Conservation (phyloP, 2,797 vertebrate species). For the Cyprinella venusta region DNA sequence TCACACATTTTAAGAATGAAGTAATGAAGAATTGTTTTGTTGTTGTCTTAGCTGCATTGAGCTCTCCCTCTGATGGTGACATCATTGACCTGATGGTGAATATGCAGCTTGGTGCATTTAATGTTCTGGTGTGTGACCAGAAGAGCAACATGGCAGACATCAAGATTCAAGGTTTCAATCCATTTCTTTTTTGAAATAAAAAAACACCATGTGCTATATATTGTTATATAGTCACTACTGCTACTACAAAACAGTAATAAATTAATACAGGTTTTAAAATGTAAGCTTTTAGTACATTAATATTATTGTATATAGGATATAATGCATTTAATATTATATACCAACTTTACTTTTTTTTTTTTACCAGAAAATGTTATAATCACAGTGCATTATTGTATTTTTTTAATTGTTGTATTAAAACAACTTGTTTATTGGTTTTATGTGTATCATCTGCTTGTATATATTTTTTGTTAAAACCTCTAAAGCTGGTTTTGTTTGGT, state of each 20-base stretch:
- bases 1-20: not conserved
- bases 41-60: constrained; percentile 67
- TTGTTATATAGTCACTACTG: not conserved
- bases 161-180: constrained; percentile 85
- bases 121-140: constrained; percentile 87
- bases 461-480: not conserved
- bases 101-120: constrained; percentile 86
- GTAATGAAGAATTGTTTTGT: constrained; percentile 39
- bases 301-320: not conserved
- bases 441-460: not conserved
- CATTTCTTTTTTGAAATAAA: not conserved
- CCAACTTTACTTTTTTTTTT: not conserved
- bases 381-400: not conserved
- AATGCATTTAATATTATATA: not conserved
- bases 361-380: not conserved
- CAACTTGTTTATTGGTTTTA: not conserved
- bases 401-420: not conserved
- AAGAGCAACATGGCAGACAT: constrained; percentile 87
- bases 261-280: not conserved
- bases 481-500: not conserved
- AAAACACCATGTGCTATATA: not conserved
- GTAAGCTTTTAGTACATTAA: not conserved
- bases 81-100: constrained; percentile 84
- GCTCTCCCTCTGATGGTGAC: constrained; percentile 64
- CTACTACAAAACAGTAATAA: not conserved